Base-by-base conservation (phyloP, 2,888 invertebrate species). In the Pimpla rufipes region DNA sequence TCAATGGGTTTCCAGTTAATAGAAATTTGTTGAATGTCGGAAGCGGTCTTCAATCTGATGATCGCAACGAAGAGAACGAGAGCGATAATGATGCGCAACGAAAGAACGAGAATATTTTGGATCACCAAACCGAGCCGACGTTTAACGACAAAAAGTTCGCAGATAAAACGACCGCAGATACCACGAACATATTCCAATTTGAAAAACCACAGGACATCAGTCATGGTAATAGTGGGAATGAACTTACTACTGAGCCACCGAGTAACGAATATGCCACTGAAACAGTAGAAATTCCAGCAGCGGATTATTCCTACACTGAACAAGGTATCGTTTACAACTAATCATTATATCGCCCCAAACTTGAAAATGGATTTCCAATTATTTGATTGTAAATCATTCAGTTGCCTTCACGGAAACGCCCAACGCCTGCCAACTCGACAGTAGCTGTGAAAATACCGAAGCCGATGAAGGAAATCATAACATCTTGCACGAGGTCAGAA, bases 11-110 rank as follows among this genome's bases (percentile, higher is more conserved):
- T 88, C 88, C 86, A 10, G 88, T 86, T 13, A 89, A 91, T 85
- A 88, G 90, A 88, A 91, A 91, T 90, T 90, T 93, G 85, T 88
- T 91, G 85, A 90, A 90, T 86, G 87, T 88, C 80, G 88, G 90
- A 81, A 88, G 88, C 74, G 85, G 75, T 85, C 83, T 87, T 55
- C 79, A 85, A 83, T 78, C 85, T 71, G 82, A 88, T 16, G 84
- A 85, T 81, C 85, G 90, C n/a, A n/a, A n/a, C n/a, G n/a, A n/a
- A n/a, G n/a, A n/a, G n/a, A n/a, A n/a, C n/a, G n/a, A n/a, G n/a
- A n/a, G n/a, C 89, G 82, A 88, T 87, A 85, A 79, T 2, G 10
- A 68, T 68, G 67, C 47, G 18, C 13, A 42, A 16, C 21, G 23
- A 42, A 21, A 2, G 35, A 10, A 40, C 37, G 70, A 40, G 13